Evolutionary conservation across 2,113 vertebrate genomes (phyloP).

Genomic region (Apaloderma vittatum): DNA sequence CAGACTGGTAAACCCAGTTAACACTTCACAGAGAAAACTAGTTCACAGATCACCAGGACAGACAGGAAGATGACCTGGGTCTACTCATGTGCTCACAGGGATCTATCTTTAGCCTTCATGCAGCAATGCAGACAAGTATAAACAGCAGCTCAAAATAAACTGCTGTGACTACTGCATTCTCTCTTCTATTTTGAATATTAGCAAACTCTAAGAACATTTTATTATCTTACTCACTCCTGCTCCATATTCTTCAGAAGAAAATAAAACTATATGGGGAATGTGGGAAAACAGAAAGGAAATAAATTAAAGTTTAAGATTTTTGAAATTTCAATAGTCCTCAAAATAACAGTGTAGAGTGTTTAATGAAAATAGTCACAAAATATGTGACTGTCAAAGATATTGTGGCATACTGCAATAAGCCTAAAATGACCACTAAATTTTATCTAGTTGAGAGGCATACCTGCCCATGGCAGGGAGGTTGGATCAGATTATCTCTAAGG

Average conservation of each 20-base stretch:
- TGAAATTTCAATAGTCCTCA: not conserved
- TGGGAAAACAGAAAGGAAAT: not conserved
- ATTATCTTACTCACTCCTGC: not conserved
- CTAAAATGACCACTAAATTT: not conserved
- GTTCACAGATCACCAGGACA: not conserved
- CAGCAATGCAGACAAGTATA: not conserved
- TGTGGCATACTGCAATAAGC: rapidly evolving
- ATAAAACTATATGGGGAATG: not conserved
- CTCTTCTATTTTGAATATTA: not conserved
- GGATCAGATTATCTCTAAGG: too few relatives aligned
- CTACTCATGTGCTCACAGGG: not conserved
- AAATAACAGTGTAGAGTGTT: not conserved
- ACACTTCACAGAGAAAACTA: not conserved
- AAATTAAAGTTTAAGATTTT: not conserved
- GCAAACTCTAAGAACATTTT: not conserved
- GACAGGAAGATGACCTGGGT: not conserved
- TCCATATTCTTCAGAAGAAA: not conserved
- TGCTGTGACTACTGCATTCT: not conserved
- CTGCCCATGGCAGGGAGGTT: too few relatives aligned
- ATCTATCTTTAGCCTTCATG: not conserved
- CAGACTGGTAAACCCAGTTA: not conserved
- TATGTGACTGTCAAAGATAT: not conserved
- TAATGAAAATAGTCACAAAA: not conserved
- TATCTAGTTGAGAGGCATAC: not conserved
- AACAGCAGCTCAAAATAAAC: conserved; percentile 24